Evolutionary conservation across 2,888 invertebrate species (phyloP), one percentile per base, ranked within the genome.

Genomic region (Maniola hyperantus): DNA sequence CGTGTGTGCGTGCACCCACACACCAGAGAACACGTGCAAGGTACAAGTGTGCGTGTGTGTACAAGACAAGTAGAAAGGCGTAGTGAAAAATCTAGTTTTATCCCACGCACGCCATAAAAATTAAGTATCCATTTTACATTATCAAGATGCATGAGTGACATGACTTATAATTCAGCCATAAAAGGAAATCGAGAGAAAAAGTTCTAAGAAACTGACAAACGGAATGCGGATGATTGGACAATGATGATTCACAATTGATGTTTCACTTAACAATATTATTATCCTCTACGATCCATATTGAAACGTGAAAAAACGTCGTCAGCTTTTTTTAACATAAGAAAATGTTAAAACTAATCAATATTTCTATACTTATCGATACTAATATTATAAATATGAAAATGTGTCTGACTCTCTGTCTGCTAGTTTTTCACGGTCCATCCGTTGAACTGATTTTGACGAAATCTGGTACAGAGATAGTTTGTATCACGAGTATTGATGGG

Each of bases 51-150:
- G 79, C 75, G 78, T 76, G 74, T 72, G 79, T 79, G 76, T 75
- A 71, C 55, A 20, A 42, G 70, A 72, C 73, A 64, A 76, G 77
- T 84, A 86, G 88, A 91, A 90, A 88, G 86, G 85, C 85, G 83
- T 81, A 81, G 83, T 85, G 85, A 86, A 88, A 87, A 87, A 88
- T 85, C 80, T 81, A 83, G 82, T 81, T 80, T 77, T 77, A 74
- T 81, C 79, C 74, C 77, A 77, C 79, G 77, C 78, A 44, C n/a
- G 59, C 63, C 53, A 62, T 62, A 66, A 66, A 70, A 70, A 59
- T 66, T 60, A 65, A 62, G 51, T 66, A 65, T 51, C 57, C 36
- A 57, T 64, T 69, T 36, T 54, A 61, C 65, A 66, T 58, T 39
- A 57, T 57, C 54, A 54, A 54, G 54, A 54, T 54, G 15, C 54